A percentile compares a stretch with the other conserved stretches of the same genome.
Evolutionary conservation across 2,113 vertebrate species (phyloP).

Genomic region (Chloropsis hardwickii): DNA sequence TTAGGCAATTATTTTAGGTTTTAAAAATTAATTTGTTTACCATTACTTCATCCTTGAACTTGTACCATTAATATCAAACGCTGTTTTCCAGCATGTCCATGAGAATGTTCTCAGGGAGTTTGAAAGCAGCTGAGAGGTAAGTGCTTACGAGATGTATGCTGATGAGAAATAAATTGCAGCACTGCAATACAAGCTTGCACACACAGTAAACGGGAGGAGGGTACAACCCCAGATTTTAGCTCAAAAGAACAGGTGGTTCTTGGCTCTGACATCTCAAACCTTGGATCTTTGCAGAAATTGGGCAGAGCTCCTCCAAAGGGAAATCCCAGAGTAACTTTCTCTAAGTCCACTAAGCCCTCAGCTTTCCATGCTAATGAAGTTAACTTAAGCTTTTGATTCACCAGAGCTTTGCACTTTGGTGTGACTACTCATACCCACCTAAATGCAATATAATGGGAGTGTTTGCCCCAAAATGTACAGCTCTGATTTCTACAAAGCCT

Average conservation of each 20-base stretch:
- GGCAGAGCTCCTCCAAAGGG: neutral
- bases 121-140: neutral
- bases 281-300: neutral
- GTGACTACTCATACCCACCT: neutral
- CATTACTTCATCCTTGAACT: neutral
- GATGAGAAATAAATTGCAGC: neutral
- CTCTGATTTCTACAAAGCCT: neutral
- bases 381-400: neutral
- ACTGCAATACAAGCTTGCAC: too few relatives aligned
- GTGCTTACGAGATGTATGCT: fast-evolving
- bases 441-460: neutral
- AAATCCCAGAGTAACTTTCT: neutral
- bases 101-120: neutral
- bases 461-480: neutral
- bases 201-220: neutral
- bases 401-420: neutral
- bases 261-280: neutral
- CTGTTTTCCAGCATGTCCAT: neutral
- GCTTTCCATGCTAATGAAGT: neutral
- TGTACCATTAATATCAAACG: neutral
- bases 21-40: neutral
- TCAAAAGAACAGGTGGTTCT: neutral
- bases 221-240: fast-evolving
- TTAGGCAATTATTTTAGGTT: neutral
- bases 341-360: neutral